Evolutionary conservation across 2,888 invertebrate genomes (phyloP).

Genomic region (Neria commutata): DNA sequence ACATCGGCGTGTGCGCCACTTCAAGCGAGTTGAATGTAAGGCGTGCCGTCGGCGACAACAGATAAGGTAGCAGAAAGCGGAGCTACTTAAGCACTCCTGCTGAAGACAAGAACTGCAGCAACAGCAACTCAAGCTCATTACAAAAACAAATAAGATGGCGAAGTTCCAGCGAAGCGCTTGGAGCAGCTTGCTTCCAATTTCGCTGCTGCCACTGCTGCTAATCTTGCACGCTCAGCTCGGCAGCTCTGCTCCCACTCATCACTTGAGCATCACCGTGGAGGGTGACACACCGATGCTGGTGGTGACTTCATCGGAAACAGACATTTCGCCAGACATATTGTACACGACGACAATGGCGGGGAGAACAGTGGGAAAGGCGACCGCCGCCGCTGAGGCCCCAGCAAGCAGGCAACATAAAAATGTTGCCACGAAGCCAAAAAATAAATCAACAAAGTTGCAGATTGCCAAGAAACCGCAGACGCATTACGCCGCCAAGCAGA

Average conservation of each 20-base stretch:
- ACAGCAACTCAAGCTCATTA: conserved; percentile 1
- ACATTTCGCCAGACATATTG: conserved; percentile 25
- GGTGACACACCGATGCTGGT: conserved; percentile 41
- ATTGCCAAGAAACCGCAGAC: conserved; percentile 12
- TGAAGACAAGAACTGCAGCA: conserved; percentile 16
- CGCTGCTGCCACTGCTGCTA: conserved; percentile 29
- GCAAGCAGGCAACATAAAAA: background rate
- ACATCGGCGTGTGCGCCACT: background rate
- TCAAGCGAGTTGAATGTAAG: conserved; percentile 15
- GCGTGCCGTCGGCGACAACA: background rate
- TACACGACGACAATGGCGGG: conserved; percentile 9
- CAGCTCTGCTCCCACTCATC: conserved; percentile 34
- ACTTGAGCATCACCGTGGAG: conserved; percentile 35
- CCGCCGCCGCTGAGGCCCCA: background rate
- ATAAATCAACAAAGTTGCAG: conserved; percentile 17
- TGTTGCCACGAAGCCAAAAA: conserved; percentile 10
- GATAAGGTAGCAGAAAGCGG: too few relatives aligned
- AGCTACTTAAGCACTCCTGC: background rate
- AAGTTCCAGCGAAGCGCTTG: background rate
- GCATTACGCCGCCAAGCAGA: conserved; percentile 2
- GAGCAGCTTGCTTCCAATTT: background rate
- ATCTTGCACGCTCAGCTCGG: conserved; percentile 19
- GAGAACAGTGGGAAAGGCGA: conserved; percentile 12
- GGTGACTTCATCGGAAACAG: conserved; percentile 37
- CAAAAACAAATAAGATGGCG: background rate